Percentiles rank a stretch among this genome's conserved stretches.
Evolutionary conservation across 2,888 invertebrate genomes (phyloP).

Genomic region (Hirtodrosophila duncani): DNA sequence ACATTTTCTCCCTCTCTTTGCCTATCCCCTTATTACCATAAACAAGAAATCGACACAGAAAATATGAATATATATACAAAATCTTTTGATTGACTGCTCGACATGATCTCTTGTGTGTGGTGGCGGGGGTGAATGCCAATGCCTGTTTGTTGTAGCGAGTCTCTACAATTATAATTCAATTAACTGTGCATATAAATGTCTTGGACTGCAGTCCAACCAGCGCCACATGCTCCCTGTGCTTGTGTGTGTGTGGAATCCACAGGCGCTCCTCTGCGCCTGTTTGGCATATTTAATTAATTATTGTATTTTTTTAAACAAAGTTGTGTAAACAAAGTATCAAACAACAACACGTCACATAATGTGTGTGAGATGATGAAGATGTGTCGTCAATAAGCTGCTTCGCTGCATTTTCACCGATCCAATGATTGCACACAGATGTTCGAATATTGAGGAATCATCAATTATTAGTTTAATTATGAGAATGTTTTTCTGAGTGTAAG

Average conservation of each 20-base stretch:
- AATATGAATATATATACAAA: constrained; percentile 40
- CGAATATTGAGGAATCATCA: constrained; percentile 58
- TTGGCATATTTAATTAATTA: constrained; percentile 67
- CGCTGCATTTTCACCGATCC: constrained; percentile 4
- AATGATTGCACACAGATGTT: constrained; percentile 6
- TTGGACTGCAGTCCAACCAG: constrained; percentile 19
- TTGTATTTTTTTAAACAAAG: constrained; percentile 30
- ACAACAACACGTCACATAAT: constrained; percentile 1
- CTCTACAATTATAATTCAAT: constrained; percentile 64
- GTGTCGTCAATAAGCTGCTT: constrained; percentile 12
- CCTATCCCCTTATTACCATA: too few species aligned
- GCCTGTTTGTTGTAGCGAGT: too few species aligned
- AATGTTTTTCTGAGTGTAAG: constrained; percentile 33
- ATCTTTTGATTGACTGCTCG: constrained; percentile 60
- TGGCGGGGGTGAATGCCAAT: not conserved
- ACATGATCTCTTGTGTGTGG: constrained; percentile 29
- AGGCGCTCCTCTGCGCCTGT: constrained; percentile 32
- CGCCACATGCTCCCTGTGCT: constrained; percentile 62
- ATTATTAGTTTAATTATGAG: constrained; percentile 58
- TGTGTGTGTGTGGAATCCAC: constrained; percentile 8
- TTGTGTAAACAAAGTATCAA: constrained; percentile 40
- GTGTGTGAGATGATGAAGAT: constrained; percentile 16
- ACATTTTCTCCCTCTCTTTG: too few species aligned
- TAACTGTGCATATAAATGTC: constrained; percentile 50
- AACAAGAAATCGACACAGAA: constrained; percentile 24